phyloP scores from a whole-genome alignment of 2,888 invertebrate genomes.

The Epinotia nisella region DNA sequence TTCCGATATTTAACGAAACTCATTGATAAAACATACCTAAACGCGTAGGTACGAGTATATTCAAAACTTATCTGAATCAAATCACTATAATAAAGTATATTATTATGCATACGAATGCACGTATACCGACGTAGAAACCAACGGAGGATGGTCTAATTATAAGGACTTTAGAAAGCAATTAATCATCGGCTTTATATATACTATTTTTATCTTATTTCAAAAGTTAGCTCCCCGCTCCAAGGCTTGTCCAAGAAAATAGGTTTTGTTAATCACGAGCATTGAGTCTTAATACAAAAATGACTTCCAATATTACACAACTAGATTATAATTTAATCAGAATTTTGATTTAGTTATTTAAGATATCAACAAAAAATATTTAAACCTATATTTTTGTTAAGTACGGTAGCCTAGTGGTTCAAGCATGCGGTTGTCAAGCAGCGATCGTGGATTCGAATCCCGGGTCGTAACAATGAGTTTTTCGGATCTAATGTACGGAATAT shows the following conservation, averaged over 20 bases:
- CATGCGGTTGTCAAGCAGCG: too few species aligned
- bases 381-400: too few species aligned
- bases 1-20: neutral
- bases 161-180: neutral
- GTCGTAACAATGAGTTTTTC: too few species aligned
- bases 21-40: neutral
- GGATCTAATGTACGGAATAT: too few species aligned
- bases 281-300: neutral
- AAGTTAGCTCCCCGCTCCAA: neutral
- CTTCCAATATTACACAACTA: neutral
- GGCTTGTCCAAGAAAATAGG: neutral
- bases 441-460: too few species aligned
- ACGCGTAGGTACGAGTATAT: too few species aligned
- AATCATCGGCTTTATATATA: neutral
- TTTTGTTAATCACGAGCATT: neutral
- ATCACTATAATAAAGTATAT: neutral
- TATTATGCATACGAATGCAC: neutral
- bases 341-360: neutral
- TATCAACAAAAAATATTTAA: neutral
- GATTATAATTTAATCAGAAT: conserved; percentile 11
- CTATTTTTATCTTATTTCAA: neutral
- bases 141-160: neutral
- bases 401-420: too few species aligned
- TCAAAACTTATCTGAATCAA: neutral
- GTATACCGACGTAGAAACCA: neutral